Evolutionary conservation across 2,888 invertebrate genomes (phyloP).

Genomic region (Ischnura elegans): DNA sequence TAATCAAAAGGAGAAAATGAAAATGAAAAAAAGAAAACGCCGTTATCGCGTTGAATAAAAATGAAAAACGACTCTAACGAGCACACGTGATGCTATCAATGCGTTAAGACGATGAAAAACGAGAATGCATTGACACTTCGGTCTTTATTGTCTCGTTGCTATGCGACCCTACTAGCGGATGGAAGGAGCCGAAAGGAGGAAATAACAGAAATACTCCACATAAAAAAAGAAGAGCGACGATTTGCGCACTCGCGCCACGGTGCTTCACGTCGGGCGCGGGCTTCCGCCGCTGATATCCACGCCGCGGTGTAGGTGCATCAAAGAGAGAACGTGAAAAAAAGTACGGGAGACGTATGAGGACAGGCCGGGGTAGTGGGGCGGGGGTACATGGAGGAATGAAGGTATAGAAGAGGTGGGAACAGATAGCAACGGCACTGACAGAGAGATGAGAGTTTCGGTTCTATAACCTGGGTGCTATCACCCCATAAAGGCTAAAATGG

Average conservation of each 20-base stretch:
- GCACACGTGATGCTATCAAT: not conserved
- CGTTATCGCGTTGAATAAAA: too few species aligned
- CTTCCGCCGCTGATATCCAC: not conserved
- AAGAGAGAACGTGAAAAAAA: not conserved
- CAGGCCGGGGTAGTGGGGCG: not conserved
- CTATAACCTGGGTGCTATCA: too few species aligned
- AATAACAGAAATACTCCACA: not conserved
- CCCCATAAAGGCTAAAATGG: too few species aligned
- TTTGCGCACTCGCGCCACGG: not conserved
- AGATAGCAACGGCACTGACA: too few species aligned
- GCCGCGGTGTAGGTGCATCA: not conserved
- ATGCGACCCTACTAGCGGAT: not conserved
- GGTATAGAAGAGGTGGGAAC: too few species aligned
- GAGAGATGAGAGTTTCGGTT: too few species aligned
- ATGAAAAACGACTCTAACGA: not conserved
- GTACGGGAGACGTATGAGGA: not conserved
- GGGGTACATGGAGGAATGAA: not conserved
- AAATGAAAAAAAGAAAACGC: not conserved
- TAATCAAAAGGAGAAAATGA: too few species aligned
- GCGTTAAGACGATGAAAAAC: constrained; percentile 19
- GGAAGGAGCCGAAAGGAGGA: not conserved
- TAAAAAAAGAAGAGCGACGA: too few species aligned
- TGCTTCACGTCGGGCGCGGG: not conserved
- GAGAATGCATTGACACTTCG: not conserved
- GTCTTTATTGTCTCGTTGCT: not conserved